Evolutionary conservation across 2,113 vertebrate species (phyloP).

Genomic region (Cervus canadensis): DNA sequence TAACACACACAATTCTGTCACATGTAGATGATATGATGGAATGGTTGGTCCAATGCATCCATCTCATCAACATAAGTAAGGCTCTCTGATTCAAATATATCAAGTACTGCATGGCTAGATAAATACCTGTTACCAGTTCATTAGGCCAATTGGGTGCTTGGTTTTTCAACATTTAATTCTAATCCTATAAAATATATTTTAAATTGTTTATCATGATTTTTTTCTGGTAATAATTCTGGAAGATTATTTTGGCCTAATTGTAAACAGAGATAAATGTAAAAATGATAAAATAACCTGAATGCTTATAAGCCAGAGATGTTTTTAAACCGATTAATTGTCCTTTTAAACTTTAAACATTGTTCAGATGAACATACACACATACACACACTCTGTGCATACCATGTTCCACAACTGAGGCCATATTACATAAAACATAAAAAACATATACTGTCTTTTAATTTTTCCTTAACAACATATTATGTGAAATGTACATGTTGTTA

Average conservation of each 20-base stretch:
- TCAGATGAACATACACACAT: background rate
- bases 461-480: background rate
- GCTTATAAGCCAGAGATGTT: background rate
- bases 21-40: background rate
- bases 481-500: background rate
- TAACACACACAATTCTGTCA: fast-evolving
- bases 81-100: background rate
- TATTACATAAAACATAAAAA: background rate
- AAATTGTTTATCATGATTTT: background rate
- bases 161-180: background rate
- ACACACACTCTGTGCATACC: background rate
- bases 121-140: background rate
- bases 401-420: background rate
- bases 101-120: background rate
- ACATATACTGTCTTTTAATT: background rate
- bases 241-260: background rate
- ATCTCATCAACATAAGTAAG: background rate
- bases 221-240: background rate
- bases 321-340: background rate
- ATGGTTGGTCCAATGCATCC: background rate
- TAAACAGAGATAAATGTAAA: background rate
- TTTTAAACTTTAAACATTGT: background rate
- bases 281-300: background rate
- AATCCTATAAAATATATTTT: background rate
- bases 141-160: background rate